These are phyloP conservation scores for Syngnathoides biaculeatus DNA, from an alignment of 2,113 vertebrate genomes.

Conservation along the genomic window DNA sequence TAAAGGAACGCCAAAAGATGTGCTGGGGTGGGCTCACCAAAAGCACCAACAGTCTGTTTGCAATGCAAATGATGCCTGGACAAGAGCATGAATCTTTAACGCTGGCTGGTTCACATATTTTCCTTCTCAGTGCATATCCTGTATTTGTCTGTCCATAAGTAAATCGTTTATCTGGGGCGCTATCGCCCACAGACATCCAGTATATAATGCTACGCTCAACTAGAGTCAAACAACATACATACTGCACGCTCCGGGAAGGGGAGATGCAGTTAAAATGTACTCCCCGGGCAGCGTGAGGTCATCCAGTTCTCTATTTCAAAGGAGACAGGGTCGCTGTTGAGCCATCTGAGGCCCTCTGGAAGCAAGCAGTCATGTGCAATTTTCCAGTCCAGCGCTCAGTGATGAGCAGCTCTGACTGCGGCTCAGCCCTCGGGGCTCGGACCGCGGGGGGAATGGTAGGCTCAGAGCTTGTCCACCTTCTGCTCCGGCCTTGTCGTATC, in stretches of 20 bases:
- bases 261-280: conserved; percentile 56
- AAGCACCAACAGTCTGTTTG: conserved; percentile 32
- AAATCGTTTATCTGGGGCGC: conserved; percentile 42
- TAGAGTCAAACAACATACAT: conserved; percentile 8
- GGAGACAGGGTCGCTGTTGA: conserved; percentile 56
- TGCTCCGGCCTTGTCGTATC: conserved; percentile 59
- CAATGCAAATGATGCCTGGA: conserved; percentile 22
- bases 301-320: conserved; percentile 71
- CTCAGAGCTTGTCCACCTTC: conserved; percentile 65
- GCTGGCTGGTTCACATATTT: conserved; percentile 44
- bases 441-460: conserved; percentile 48
- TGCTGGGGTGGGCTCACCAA: background rate
- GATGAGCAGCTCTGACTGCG: conserved; percentile 61
- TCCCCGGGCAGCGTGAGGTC: conserved; percentile 65
- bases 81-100: conserved; percentile 45
- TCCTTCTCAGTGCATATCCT: conserved; percentile 41
- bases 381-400: conserved; percentile 66
- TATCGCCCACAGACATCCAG: conserved; percentile 30
- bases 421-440: conserved; percentile 43
- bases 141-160: conserved; percentile 53
- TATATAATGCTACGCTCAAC: conserved; percentile 13
- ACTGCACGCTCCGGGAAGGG: conserved; percentile 27
- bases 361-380: conserved; percentile 71
- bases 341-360: conserved; percentile 60
- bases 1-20: too few species aligned